phyloP scores from a whole-genome alignment of 2,797 vertebrate species.

The Scyliorhinus canicula region DNA sequence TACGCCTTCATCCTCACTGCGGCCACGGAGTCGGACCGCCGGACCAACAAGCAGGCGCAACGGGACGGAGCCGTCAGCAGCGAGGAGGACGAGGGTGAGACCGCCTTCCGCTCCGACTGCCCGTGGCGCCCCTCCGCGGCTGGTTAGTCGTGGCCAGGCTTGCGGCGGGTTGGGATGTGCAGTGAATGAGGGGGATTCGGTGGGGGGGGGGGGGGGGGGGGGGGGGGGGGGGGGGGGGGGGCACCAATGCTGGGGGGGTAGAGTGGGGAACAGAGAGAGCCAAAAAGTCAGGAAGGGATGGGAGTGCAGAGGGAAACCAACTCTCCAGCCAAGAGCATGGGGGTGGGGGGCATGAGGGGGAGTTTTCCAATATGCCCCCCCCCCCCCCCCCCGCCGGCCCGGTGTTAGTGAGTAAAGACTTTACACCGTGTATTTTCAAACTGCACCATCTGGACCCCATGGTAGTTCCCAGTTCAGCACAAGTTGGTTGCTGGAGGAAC shows the following conservation, averaged over 20 bases:
- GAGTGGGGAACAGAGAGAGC: too few species aligned
- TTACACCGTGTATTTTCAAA: not conserved
- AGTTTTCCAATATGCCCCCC: not conserved
- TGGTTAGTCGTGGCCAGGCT: not conserved
- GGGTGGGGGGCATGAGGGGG: not conserved
- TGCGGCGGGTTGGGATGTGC: not conserved
- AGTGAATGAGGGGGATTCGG: not conserved
- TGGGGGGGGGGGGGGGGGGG: not conserved
- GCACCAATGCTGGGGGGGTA: not conserved
- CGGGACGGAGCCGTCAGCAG: conserved; percentile 55
- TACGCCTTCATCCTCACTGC: conserved; percentile 91
- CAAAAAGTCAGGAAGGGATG: too few species aligned
- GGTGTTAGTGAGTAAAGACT: not conserved
- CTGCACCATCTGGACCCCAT: not conserved
- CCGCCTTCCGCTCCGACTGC: too few species aligned
- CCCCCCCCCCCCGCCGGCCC: too few species aligned
- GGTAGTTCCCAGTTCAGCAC: too few species aligned
- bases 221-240: not conserved
- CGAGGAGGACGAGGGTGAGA: conserved; percentile 76
- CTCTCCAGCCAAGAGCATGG: too few species aligned
- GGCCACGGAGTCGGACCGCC: conserved; percentile 74
- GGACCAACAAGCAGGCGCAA: conserved; percentile 57
- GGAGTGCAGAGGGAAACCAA: too few species aligned
- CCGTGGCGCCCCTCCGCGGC: rapidly evolving
- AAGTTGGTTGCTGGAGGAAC: too few species aligned